A percentile compares a stretch with the other conserved stretches of the same genome.
phyloP scores from a whole-genome alignment of 2,113 vertebrate species.

The Chlorocebus sabaeus region DNA sequence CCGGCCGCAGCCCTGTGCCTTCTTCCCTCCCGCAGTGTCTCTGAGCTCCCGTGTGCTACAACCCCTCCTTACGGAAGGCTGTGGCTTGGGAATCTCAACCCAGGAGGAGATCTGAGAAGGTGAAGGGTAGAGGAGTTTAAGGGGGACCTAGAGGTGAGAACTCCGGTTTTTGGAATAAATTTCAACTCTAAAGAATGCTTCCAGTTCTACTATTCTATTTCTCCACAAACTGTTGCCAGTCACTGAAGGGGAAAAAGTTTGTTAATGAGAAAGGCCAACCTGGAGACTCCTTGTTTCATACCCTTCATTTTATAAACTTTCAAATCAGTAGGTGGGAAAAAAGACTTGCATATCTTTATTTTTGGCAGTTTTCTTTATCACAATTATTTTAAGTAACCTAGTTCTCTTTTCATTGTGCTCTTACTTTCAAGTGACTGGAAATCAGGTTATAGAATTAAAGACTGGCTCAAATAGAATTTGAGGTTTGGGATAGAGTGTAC shows the following conservation, averaged over 20 bases:
- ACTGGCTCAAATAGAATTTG: not conserved
- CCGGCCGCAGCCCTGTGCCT: not conserved
- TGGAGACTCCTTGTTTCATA: not conserved
- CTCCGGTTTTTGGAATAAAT: not conserved
- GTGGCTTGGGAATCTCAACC: accelerated
- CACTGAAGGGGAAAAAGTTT: not conserved
- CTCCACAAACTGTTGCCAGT: not conserved
- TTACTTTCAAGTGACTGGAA: not conserved
- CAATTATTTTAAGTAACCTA: not conserved
- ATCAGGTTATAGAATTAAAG: not conserved
- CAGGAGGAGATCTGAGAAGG: not conserved
- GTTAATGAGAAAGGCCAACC: not conserved
- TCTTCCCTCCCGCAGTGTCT: not conserved
- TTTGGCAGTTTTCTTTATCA: conserved; percentile 8
- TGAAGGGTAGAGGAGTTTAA: not conserved
- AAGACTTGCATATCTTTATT: not conserved
- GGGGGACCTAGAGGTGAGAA: not conserved
- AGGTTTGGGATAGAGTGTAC: not conserved
- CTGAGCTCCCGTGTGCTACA: accelerated
- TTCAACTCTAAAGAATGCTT: not conserved
- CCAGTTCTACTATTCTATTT: not conserved
- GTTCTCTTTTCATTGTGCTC: not conserved
- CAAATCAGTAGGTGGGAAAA: not conserved
- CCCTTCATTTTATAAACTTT: not conserved
- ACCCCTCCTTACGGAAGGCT: not conserved